A percentile compares a stretch with the other conserved stretches of the same genome.
Evolutionary conservation across 2,797 vertebrate species (phyloP).

Genomic region (Pseudochirops cupreus): DNA sequence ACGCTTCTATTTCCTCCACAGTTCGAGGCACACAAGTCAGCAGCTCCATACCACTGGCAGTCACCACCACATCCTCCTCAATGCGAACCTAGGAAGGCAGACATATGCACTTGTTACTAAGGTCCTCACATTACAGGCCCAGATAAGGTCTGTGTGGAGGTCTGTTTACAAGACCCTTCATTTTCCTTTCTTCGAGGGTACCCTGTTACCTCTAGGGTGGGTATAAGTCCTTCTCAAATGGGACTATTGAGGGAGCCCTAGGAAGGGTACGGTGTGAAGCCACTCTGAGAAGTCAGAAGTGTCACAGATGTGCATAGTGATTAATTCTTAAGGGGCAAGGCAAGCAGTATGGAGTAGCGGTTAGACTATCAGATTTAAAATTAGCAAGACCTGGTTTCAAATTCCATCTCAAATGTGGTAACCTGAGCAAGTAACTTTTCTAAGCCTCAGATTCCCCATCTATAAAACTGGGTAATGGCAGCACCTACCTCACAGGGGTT

Average conservation of each 20-base stretch:
- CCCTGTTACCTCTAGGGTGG: not conserved
- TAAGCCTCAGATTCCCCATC: not conserved
- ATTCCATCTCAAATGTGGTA: not conserved
- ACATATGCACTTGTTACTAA: accelerated
- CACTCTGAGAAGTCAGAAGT: not conserved
- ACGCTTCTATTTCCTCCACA: constrained; percentile 94
- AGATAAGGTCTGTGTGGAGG: not conserved
- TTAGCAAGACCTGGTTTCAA: not conserved
- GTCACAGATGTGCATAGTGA: not conserved
- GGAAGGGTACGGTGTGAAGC: not conserved
- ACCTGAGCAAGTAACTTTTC: not conserved
- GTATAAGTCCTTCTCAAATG: not conserved
- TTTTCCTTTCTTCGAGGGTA: not conserved
- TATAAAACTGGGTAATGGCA: not conserved
- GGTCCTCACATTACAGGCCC: not conserved
- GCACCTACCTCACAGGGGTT: not conserved
- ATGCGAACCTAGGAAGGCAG: constrained; percentile 92
- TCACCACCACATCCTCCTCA: constrained; percentile 95
- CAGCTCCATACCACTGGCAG: constrained; percentile 90
- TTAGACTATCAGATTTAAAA: not conserved
- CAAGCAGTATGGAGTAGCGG: not conserved
- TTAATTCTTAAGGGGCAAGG: not conserved
- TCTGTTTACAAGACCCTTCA: not conserved
- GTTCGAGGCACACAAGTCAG: constrained; percentile 97
- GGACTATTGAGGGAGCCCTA: not conserved